phyloP scores from a whole-genome alignment of 2,797 vertebrate species.

The Diplodus puntazzo region DNA sequence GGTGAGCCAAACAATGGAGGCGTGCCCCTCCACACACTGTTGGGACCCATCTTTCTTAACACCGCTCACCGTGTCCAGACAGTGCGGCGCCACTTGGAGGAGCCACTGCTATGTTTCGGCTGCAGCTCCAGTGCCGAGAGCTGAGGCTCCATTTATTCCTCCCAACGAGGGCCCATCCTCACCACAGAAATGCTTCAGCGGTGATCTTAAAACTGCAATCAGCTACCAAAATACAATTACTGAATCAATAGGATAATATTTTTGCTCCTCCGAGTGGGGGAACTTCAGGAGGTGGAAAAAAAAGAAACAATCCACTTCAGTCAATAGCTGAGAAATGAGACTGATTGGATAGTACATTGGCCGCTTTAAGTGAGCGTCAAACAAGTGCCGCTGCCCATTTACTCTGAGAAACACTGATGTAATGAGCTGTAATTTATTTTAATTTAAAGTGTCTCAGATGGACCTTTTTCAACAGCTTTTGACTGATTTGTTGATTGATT shows the following conservation, averaged over 20 bases:
- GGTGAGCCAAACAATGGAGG: slow-evolving; percentile 36
- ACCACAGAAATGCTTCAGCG: slow-evolving; percentile 20
- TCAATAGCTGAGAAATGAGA: slow-evolving; percentile 39
- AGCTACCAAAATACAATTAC: slow-evolving; percentile 50
- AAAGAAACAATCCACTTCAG: slow-evolving; percentile 41
- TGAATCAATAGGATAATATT: slow-evolving; percentile 56
- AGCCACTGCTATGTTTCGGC: slow-evolving; percentile 56
- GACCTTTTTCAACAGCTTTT: slow-evolving; percentile 23
- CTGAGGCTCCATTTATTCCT: slow-evolving; percentile 10
- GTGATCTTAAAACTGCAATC: slow-evolving; percentile 41
- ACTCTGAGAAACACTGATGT: slow-evolving; percentile 31
- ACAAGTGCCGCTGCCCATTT: slow-evolving; percentile 42
- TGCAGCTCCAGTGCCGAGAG: slow-evolving; percentile 2
- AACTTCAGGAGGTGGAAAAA: slow-evolving; percentile 15
- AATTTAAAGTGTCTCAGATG: slow-evolving; percentile 35
- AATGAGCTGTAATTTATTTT: slow-evolving; percentile 50
- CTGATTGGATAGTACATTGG: slow-evolving; percentile 37
- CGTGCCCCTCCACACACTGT: not conserved
- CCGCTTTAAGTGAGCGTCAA: slow-evolving; percentile 52
- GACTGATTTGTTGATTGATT: slow-evolving; percentile 53
- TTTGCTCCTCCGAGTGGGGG: slow-evolving; percentile 25
- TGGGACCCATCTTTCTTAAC: not conserved
- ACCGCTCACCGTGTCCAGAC: slow-evolving; percentile 4
- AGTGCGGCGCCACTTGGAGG: slow-evolving; percentile 67
- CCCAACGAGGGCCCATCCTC: slow-evolving; percentile 3